A percentile compares a stretch with the other conserved stretches of the same genome.
These are phyloP conservation scores for Cossypha heuglini DNA, from an alignment of 2,797 vertebrate genomes.

Conservation along the genomic window DNA sequence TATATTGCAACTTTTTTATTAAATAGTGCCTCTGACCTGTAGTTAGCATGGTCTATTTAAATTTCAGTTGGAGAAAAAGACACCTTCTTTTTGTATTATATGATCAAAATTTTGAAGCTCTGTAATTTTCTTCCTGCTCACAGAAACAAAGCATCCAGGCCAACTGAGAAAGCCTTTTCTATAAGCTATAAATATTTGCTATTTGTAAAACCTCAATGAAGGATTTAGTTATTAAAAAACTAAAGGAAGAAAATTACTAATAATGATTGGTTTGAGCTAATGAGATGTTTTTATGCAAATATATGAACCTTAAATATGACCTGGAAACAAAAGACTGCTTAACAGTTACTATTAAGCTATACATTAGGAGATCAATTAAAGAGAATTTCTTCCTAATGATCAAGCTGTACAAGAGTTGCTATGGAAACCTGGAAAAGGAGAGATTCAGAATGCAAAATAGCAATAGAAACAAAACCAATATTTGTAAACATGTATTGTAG, in stretches of 20 bases:
- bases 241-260: slow-evolving; percentile 89
- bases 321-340: slow-evolving; percentile 97
- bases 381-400: slow-evolving; percentile 89
- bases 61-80: slow-evolving; percentile 8
- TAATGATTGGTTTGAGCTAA: slow-evolving; percentile 93
- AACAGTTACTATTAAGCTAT: slow-evolving; percentile 90
- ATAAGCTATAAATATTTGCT: slow-evolving; percentile 89
- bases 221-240: slow-evolving; percentile 84
- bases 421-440: slow-evolving; percentile 86
- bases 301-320: slow-evolving; percentile 89
- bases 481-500: slow-evolving; percentile 78
- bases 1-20: neutral
- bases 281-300: slow-evolving; percentile 97
- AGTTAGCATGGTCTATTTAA: slow-evolving; percentile 6
- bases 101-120: slow-evolving; percentile 61
- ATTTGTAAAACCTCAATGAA: slow-evolving; percentile 82
- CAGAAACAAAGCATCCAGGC: slow-evolving; percentile 71
- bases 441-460: slow-evolving; percentile 75
- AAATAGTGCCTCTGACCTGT: neutral
- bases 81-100: slow-evolving; percentile 38
- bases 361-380: slow-evolving; percentile 99
- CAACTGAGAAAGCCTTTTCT: slow-evolving; percentile 77
- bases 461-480: slow-evolving; percentile 75
- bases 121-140: slow-evolving; percentile 71
- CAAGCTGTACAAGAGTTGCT: slow-evolving; percentile 81